Base-by-base conservation (phyloP, 2,797 vertebrate genomes). In the Phoxinus dragarum region DNA sequence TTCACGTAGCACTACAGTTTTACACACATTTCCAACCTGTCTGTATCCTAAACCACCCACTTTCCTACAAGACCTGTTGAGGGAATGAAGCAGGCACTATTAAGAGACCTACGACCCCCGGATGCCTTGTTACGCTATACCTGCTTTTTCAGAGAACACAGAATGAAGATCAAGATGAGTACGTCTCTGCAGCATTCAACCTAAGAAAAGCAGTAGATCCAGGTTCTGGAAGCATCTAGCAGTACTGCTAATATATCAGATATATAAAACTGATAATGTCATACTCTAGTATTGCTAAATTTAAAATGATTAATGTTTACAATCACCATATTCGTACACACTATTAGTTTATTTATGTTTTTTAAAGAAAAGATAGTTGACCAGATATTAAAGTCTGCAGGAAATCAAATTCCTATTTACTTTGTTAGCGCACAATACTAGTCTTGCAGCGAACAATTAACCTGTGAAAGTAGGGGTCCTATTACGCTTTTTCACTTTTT, bases 141-240 rank as follows among this genome's bases (percentile, higher is more conserved):
- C 72, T 61, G 68, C 11, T 75, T 52, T 59, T 67, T 52, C 59
- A 76, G 44, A 42, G 21, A 75, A 52, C 34, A 75, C 72, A 75
- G 27, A 49, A 67, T 21, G 5, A 52, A 75, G 42, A 17, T 83
- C 31, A 75, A 49, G 56, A 66, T 66, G 73, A 52, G 21, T 17
- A 17, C 3, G 19, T 52, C 19, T 82, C 31, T 49, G 5, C 19
- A 64, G 71, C 6, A 64, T 64, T 17, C 21, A 27, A 10, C 7
- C 27, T 16, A 34, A 54, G 79, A 38, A 69, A 5, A n/a, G 19
- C 21, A 80, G 44, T 42, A 31, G 9, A 52, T 80, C n/a, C 19
- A 36, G 6, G 27, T n/a, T 16, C 7, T 66, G 56, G 31, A 49
- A 47, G 21, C 42, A 49, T 82, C 8, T 49, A 75, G 2, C 27